These are phyloP conservation scores for Petromus typicus DNA, from an alignment of 2,113 vertebrate genomes.

Conservation along the genomic window DNA sequence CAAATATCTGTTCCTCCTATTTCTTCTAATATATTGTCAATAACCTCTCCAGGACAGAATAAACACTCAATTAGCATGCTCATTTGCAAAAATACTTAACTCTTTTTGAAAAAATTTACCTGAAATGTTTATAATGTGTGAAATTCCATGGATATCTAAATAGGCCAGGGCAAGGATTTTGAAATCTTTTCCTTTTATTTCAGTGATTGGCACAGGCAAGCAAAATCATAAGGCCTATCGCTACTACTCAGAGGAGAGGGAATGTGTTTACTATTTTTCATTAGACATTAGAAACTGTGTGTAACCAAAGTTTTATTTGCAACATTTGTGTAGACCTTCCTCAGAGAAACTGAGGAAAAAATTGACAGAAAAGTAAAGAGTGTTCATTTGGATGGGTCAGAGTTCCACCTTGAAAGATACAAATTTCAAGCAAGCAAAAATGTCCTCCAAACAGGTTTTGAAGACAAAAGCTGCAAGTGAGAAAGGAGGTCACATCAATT, in stretches of 20 bases:
- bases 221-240: not conserved
- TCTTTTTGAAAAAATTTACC: not conserved
- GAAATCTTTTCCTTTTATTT: not conserved
- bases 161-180: not conserved
- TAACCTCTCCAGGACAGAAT: not conserved
- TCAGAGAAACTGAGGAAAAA: not conserved
- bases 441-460: not conserved
- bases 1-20: not conserved
- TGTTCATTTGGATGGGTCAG: no score
- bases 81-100: not conserved
- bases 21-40: not conserved
- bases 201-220: not conserved
- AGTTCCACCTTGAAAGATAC: not conserved
- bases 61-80: not conserved
- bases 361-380: not conserved
- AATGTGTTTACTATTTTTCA: conserved; percentile 12
- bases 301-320: not conserved
- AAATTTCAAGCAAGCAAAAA: not conserved
- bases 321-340: not conserved
- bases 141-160: not conserved
- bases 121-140: not conserved
- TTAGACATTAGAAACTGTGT: not conserved
- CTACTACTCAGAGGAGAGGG: not conserved
- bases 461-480: not conserved
- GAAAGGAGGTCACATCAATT: not conserved